Evolutionary conservation across 2,113 vertebrate genomes (phyloP).

Genomic region (Shinisaurus crocodilurus): DNA sequence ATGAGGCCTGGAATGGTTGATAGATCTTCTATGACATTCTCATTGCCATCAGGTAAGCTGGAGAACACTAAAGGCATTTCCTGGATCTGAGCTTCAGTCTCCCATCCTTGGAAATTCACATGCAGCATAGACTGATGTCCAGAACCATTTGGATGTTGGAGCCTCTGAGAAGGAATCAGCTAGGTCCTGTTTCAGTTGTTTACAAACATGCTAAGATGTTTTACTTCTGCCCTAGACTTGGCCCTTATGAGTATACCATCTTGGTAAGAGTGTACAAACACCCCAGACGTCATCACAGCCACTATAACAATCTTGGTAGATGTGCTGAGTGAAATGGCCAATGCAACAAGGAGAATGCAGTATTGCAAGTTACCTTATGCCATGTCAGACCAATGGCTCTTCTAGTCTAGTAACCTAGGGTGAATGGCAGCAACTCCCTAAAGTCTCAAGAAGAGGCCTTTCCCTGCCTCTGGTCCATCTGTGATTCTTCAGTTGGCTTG

Average conservation of each 20-base stretch:
- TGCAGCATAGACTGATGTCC: neutral
- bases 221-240: neutral
- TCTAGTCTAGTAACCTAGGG: neutral
- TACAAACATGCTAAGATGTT: neutral
- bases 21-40: neutral
- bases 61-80: neutral
- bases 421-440: neutral
- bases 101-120: neutral
- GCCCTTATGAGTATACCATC: neutral
- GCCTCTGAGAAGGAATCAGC: neutral
- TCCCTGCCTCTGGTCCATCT: neutral
- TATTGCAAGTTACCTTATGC: neutral
- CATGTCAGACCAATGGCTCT: neutral
- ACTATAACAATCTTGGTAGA: neutral
- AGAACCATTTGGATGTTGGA: neutral
- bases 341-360: neutral
- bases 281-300: neutral
- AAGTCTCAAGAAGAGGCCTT: neutral
- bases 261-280: neutral
- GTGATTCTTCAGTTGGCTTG: neutral
- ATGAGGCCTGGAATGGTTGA: neutral
- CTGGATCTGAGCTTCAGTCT: neutral
- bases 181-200: neutral
- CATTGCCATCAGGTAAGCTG: neutral
- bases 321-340: neutral